A percentile compares a stretch with the other conserved stretches of the same genome.
Evolutionary conservation across 1,140 invertebrate genomes (phyloP).

Genomic region (Andricus grossulariae): DNA sequence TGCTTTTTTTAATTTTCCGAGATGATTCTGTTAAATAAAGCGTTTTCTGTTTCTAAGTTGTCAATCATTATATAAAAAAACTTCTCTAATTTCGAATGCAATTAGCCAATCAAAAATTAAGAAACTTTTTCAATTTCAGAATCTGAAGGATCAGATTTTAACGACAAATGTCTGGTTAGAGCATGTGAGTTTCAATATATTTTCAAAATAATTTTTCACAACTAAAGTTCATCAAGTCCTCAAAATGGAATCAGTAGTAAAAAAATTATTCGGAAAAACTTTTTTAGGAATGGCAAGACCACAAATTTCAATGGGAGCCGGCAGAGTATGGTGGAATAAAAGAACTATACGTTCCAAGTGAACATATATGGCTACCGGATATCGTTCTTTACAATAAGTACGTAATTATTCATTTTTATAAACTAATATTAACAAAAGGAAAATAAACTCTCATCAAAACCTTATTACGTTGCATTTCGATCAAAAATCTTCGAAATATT

Average conservation of each 20-base stretch:
- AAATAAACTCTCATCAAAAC: no score
- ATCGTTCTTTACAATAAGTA: constrained; percentile 98
- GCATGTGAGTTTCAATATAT: constrained; percentile 79
- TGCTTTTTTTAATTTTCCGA: no score
- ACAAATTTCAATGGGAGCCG: constrained; percentile 98
- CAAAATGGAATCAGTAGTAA: not conserved
- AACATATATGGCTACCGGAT: constrained; percentile 96
- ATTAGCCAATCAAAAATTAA: no score
- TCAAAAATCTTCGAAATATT: not conserved
- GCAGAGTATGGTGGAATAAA: constrained; percentile 95
- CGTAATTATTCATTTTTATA: constrained; percentile 66
- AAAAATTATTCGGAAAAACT: constrained; percentile 43
- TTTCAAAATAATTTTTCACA: not conserved
- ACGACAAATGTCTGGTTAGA: constrained; percentile 97
- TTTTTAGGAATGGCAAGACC: constrained; percentile 94
- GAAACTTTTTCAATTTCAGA: constrained; percentile 80
- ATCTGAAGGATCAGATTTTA: constrained; percentile 96
- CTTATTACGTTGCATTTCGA: no score
- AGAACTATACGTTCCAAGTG: constrained; percentile 93
- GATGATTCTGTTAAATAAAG: no score
- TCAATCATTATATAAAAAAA: no score
- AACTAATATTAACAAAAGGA: not conserved
- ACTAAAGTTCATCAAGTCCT: not conserved
- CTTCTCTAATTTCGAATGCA: no score
- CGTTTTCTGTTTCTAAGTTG: no score